A percentile compares a stretch with the other conserved stretches of the same genome.
These are phyloP conservation scores for Agapornis roseicollis DNA, from an alignment of 2,113 vertebrate genomes.

Conservation along the genomic window DNA sequence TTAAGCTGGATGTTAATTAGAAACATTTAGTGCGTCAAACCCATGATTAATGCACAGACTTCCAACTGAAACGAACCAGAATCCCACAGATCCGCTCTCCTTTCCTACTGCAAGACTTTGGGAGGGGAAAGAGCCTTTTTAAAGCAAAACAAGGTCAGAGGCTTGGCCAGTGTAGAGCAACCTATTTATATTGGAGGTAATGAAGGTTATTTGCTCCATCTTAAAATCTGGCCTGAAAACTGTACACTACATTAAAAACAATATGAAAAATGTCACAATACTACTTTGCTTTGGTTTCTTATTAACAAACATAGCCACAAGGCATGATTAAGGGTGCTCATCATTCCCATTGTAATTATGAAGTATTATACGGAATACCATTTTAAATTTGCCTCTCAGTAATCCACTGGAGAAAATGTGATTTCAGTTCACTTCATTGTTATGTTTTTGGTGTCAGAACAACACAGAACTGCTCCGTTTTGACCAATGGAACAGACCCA, in stretches of 20 bases:
- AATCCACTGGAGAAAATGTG: background rate
- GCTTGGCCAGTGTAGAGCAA: background rate
- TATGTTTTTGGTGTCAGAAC: background rate
- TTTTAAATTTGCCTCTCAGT: background rate
- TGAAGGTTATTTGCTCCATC: background rate
- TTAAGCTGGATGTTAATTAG: conserved; percentile 75
- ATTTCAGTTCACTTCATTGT: background rate
- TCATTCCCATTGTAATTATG: conserved; percentile 1
- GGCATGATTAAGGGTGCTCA: conserved; percentile 13
- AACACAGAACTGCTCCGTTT: background rate
- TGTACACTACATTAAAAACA: background rate
- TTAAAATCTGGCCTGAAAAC: background rate
- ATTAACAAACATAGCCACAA: conserved; percentile 13
- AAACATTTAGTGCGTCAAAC: conserved; percentile 72
- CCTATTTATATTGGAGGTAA: background rate
- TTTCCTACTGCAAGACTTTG: background rate
- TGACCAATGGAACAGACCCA: background rate
- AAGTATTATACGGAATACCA: background rate
- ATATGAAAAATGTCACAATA: background rate
- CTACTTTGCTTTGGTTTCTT: background rate
- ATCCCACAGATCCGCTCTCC: conserved; percentile 41
- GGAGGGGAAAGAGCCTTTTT: background rate
- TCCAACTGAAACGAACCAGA: conserved; percentile 69
- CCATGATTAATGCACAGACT: conserved; percentile 68
- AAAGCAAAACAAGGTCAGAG: background rate